Base-by-base conservation (phyloP, 2,888 invertebrate species). In the Microctonus brassicae region DNA sequence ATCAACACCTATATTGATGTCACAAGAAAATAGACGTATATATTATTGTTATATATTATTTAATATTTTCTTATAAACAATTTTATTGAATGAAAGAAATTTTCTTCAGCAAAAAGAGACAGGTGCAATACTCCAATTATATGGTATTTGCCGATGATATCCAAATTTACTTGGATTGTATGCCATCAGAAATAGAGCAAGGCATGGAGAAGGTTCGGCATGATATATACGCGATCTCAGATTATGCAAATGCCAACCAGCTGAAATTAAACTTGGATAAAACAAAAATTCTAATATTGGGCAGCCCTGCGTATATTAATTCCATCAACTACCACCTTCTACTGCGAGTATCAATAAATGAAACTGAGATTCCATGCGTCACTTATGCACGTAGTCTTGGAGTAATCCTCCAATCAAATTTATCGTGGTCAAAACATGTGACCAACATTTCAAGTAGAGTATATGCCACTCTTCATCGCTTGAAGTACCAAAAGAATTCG, bases 131-230 rank as follows among this genome's bases (percentile, higher is more conserved):
- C 26, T 64, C 57, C 17, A 64, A 70, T 10, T 67, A 74, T 26
- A 57, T 53, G 3, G 20, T 74, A 1, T 74, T 64, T 26, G 72
- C 70, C 0, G 72, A 74, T 55, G 72, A 72, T 17, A 42, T 74
- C 4, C 66, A 63, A 57, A 72, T 74, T 11, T 64, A 47, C 17
- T 13, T 22, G 11, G 42, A 64, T 6, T 64, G 64, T 10, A 42
- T 47, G 26, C 64, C 64, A 0, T 39, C 42, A n/a, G 17, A 64
- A 9, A 13, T 64, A 2, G 52, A 26, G 0, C 47, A 36, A 1
- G 64, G 42, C 7, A 42, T 55, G 13, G 11, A 33, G 26, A 29
- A 17, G 4, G 6, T 64, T 9, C 39, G 53, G 13, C 52, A 17
- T 26, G 70, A 70, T 29, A 57, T 47, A 0, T 26, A n/a, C 9